Conservation (phyloP, 2,113 vertebrate genomes). For the Abramis brama region DNA sequence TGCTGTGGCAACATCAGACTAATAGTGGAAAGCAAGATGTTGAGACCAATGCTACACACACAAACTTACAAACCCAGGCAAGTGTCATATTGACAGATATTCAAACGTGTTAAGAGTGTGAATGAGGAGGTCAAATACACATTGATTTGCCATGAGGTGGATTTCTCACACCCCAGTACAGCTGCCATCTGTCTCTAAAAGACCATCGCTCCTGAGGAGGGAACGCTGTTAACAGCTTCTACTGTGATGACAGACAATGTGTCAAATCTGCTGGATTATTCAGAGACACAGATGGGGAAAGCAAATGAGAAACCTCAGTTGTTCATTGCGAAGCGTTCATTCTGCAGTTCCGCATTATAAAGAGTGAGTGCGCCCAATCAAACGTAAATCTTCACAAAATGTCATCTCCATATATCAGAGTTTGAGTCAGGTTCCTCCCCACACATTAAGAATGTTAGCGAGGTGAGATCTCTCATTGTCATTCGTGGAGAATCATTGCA, state of each 20-base stretch:
- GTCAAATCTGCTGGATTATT: conserved; percentile 24
- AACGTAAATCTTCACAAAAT: conserved; percentile 6
- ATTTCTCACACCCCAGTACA: background rate
- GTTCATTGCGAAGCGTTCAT: background rate
- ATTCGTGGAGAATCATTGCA: conserved; percentile 15
- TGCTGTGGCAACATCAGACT: background rate
- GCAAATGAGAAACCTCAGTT: conserved; percentile 3
- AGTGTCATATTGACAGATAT: conserved; percentile 58
- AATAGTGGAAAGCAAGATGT: background rate
- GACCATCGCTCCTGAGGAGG: conserved; percentile 27
- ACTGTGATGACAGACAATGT: conserved; percentile 23
- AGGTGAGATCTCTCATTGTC: conserved; percentile 34
- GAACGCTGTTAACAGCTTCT: background rate
- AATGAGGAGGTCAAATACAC: conserved; percentile 68
- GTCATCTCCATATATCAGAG: conserved; percentile 26
- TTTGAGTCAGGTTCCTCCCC: conserved; percentile 9
- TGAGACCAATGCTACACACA: background rate
- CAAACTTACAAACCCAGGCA: background rate
- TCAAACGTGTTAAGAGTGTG: conserved; percentile 60
- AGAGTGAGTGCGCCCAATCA: conserved; percentile 18
- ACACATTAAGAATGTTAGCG: conserved; percentile 3
- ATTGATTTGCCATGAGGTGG: conserved; percentile 62
- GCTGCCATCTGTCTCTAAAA: conserved; percentile 52
- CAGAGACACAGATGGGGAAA: conserved; percentile 21
- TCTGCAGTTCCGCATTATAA: background rate